Evolutionary conservation across 2,113 vertebrate species (phyloP).

Genomic region (Campylomormyrus numenius): DNA sequence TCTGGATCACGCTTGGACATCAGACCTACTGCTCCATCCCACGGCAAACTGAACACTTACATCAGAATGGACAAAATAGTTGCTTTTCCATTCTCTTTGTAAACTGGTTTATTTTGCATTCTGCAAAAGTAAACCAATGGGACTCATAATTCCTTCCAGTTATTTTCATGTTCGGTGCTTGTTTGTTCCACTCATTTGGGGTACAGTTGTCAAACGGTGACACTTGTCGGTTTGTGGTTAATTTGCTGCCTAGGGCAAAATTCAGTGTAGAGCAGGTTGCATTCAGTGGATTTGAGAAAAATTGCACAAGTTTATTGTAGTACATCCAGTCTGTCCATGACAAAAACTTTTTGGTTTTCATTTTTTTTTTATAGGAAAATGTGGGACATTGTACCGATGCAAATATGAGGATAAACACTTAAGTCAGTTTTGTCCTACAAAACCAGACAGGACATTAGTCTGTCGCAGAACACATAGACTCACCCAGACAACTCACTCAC

Average conservation of each 20-base stretch:
- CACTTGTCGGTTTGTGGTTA: background rate
- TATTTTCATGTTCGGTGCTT: background rate
- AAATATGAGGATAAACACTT: background rate
- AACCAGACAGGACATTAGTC: background rate
- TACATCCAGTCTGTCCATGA: background rate
- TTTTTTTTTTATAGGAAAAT: background rate
- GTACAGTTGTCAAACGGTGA: background rate
- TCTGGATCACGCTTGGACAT: background rate
- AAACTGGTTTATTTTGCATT: background rate
- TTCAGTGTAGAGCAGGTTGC: background rate
- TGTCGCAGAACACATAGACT: background rate
- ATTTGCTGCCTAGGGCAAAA: background rate
- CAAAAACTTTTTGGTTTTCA: background rate
- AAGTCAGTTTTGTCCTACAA: constrained; percentile 4
- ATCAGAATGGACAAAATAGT: background rate
- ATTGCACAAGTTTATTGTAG: background rate
- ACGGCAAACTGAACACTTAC: background rate
- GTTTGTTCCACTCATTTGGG: background rate
- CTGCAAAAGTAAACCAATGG: background rate
- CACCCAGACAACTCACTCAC: background rate
- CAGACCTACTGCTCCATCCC: background rate
- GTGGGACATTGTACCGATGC: background rate
- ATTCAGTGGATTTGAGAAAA: background rate
- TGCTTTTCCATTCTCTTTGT: background rate
- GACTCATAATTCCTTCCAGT: background rate